These are phyloP conservation scores for Agonopterix alstromeriana DNA, from an alignment of 2,888 invertebrate genomes.

Conservation along the genomic window DNA sequence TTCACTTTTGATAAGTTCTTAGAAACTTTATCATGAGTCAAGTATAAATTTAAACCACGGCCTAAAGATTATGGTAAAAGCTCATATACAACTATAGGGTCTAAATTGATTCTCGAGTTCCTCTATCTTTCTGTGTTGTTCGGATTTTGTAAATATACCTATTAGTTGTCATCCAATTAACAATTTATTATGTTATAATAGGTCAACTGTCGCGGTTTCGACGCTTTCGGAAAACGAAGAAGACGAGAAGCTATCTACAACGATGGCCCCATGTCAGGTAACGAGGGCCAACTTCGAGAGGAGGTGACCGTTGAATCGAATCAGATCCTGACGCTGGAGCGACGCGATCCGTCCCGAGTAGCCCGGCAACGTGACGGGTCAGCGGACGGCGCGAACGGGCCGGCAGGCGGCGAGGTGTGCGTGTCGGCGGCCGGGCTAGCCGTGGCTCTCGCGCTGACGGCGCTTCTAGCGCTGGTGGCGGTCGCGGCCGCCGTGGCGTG, in stretches of 20 bases:
- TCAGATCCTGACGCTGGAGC: slow-evolving; percentile 92
- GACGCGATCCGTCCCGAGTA: slow-evolving; percentile 85
- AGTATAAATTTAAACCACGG: no score
- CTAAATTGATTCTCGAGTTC: no score
- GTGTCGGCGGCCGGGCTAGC: slow-evolving; percentile 96
- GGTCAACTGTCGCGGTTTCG: slow-evolving; percentile 94
- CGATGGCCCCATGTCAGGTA: slow-evolving; percentile 75
- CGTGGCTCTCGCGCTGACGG: slow-evolving; percentile 93
- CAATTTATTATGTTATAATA: not conserved
- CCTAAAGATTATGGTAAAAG: no score
- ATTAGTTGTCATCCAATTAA: no score
- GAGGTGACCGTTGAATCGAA: slow-evolving; percentile 96
- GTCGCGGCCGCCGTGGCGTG: slow-evolving; percentile 96
- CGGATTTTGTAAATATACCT: no score
- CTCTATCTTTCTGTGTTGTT: no score
- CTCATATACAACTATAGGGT: no score
- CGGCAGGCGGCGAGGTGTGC: slow-evolving; percentile 86
- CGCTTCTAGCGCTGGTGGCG: slow-evolving; percentile 92
- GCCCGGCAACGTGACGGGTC: slow-evolving; percentile 88
- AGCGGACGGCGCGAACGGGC: slow-evolving; percentile 79
- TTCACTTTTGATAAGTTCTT: no score
- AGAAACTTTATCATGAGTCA: no score
- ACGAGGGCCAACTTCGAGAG: slow-evolving; percentile 90
- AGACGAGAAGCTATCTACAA: slow-evolving; percentile 76
- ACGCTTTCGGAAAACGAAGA: slow-evolving; percentile 91